A percentile compares a stretch with the other conserved stretches of the same genome.
Evolutionary conservation across 2,888 invertebrate genomes (phyloP).

Genomic region (Hirtodrosophila duncani): DNA sequence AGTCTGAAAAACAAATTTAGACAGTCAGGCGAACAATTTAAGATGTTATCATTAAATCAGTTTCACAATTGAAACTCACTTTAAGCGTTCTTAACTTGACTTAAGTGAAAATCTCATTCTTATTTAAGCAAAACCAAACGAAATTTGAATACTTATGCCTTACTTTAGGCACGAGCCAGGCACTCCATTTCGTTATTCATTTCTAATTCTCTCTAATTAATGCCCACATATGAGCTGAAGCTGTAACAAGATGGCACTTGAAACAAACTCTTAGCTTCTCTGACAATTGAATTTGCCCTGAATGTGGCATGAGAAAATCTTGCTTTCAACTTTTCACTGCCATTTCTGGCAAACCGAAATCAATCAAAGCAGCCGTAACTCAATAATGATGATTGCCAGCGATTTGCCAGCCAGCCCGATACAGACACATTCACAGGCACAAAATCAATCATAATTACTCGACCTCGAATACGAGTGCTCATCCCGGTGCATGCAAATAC

Average conservation of each 20-base stretch:
- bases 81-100: too few relatives aligned
- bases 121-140: too few relatives aligned
- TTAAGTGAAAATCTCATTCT: too few relatives aligned
- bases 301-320: too few relatives aligned
- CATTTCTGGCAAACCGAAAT: constrained; percentile 7
- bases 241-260: constrained; percentile 1
- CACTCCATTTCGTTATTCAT: too few relatives aligned
- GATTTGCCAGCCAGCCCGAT: constrained; percentile 4
- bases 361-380: constrained; percentile 23
- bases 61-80: too few relatives aligned
- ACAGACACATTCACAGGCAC: background rate
- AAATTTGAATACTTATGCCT: too few relatives aligned
- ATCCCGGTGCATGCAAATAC: background rate
- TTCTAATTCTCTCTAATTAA: constrained; percentile 24
- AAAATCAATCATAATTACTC: constrained; percentile 65
- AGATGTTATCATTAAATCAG: too few relatives aligned
- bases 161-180: too few relatives aligned
- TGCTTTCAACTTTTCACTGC: too few relatives aligned
- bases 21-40: too few relatives aligned
- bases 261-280: constrained; percentile 5
- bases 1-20: too few relatives aligned
- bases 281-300: constrained; percentile 16
- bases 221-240: background rate
- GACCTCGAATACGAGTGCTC: constrained; percentile 10
- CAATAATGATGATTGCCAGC: constrained; percentile 19